Evolutionary conservation across 2,888 invertebrate species (phyloP), one percentile per base, ranked within the genome.

Genomic region (Calameuta filiformis): DNA sequence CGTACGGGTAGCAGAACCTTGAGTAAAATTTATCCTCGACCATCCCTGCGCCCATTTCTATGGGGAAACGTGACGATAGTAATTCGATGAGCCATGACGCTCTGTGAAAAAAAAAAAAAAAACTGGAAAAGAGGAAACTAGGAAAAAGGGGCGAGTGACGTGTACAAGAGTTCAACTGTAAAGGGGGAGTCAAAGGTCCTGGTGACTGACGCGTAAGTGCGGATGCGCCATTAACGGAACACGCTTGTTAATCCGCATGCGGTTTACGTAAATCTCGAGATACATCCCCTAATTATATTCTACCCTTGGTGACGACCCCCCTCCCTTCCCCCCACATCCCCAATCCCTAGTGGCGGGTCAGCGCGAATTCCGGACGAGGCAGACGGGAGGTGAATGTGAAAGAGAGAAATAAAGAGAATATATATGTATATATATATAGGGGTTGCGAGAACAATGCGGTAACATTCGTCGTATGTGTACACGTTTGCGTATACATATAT

Each of bases 401-500:
- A 33, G 31, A 31, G 71, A 31, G 71, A 71, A 71, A 71, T 71
- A 15, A 15, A 71, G 34, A 31, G 71, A 56, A 56, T 56, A 56
- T 56, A 56, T 56, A 56, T 56, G 56, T 56, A 15, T 56, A 56
- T 56, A 56, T 23, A 73, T 75, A 75, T 75, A 77, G 9, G 56
- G 56, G 23, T 56, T 15, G 56, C 23, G 23, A 56, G 23, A 56
- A 56, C 9, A 23, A 23, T 56, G 56, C 2, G 56, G 56, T 56
- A 56, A 56, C 31, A 71, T 71, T 71, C 33, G 34, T 71, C 71
- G 71, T 33, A 73, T n/a, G 74, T 74, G 34, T 75, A 73, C 71
- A 12, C 73, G 75, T 73, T 68, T 75, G 73, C 56, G 35, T 76
- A 75, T 78, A 73, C 75, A 73, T 73, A 56, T 73, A 75, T 78